Base-by-base conservation (phyloP, 2,888 invertebrate species). In the Drosophila formosana region DNA sequence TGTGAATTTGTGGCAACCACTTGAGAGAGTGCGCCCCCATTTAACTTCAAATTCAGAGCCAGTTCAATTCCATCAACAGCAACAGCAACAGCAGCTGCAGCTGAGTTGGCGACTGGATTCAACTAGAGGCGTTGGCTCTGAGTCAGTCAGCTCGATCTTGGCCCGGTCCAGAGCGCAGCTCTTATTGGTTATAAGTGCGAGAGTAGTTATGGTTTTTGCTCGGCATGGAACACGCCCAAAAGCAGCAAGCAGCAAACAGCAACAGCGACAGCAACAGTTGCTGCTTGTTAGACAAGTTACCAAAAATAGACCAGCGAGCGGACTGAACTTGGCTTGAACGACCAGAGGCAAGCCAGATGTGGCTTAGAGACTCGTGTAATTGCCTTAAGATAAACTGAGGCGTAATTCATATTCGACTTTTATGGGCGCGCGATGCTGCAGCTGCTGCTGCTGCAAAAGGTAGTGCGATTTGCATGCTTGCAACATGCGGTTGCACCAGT, bases 281-380 rank as follows among this genome's bases (percentile, higher is more conserved):
- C 39, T 46, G 78, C 82, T 82, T 79, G 88, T 72, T 85, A 80
- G 80, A 88, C 83, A 86, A 83, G 87, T 86, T 88, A 88, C 83
- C 83, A 83, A 88, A 88, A 83, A 83, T 88, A 82, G 83, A 88
- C 78, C 88, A 79, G 26, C 30, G 50, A 41, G 26, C 8, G 55
- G 49, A 82, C 84, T 81, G 67, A 67, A 79, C 82, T 88, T 82
- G 82, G 76, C 66, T 65, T 26, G 63, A 58, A 53, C 53, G 32
- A 55, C 8, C 45, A 11, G 8, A 18, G 9, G 45, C 45, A 58
- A 46, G 63, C 63, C 70, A 57, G 70, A 63, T 58, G 52, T 64
- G 56, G 70, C 76, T 51, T 28, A 56, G 60, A 62, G 64, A 58
- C 43, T 80, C 23, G 30, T 50, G 60, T 80, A 77, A 72, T 74